Conservation (phyloP, 1,140 invertebrate species). For the Halesus radiatus region DNA sequence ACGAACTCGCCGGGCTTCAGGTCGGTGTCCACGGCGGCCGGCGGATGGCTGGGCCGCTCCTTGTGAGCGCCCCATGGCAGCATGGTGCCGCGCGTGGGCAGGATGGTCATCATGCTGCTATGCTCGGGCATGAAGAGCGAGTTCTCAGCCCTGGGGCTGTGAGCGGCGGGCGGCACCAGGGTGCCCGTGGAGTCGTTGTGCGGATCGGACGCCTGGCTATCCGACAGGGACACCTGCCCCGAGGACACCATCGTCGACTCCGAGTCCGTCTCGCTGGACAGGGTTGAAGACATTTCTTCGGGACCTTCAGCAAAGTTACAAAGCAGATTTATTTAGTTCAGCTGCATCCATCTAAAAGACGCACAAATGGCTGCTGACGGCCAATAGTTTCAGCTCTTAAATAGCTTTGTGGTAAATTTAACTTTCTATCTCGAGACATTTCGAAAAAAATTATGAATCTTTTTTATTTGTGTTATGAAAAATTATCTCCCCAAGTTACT, state of each 20-base stretch:
- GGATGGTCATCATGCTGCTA: not conserved
- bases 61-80: slow-evolving; percentile 88
- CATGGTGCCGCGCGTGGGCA: slow-evolving; percentile 65
- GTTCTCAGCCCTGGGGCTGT: not conserved
- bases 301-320: slow-evolving; percentile 1
- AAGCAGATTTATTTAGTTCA: not conserved
- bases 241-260: slow-evolving; percentile 24
- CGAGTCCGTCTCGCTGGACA: slow-evolving; percentile 41
- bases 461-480: too few species aligned
- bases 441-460: too few species aligned
- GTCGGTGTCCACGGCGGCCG: slow-evolving; percentile 74
- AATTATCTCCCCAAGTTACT: too few species aligned
- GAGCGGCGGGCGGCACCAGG: not conserved
- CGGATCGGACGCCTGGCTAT: not conserved
- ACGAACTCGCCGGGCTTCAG: slow-evolving; percentile 93
- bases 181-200: slow-evolving; percentile 17
- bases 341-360: not conserved
- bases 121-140: not conserved
- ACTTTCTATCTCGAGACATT: too few species aligned
- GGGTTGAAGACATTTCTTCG: slow-evolving; percentile 22
- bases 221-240: not conserved
- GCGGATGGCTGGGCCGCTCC: slow-evolving; percentile 75
- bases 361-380: not conserved
- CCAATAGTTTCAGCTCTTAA: too few species aligned
- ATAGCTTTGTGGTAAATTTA: too few species aligned